Evolutionary conservation across 2,113 vertebrate genomes (phyloP), one percentile per base, ranked within the genome.

Genomic region (Lathamus discolor): DNA sequence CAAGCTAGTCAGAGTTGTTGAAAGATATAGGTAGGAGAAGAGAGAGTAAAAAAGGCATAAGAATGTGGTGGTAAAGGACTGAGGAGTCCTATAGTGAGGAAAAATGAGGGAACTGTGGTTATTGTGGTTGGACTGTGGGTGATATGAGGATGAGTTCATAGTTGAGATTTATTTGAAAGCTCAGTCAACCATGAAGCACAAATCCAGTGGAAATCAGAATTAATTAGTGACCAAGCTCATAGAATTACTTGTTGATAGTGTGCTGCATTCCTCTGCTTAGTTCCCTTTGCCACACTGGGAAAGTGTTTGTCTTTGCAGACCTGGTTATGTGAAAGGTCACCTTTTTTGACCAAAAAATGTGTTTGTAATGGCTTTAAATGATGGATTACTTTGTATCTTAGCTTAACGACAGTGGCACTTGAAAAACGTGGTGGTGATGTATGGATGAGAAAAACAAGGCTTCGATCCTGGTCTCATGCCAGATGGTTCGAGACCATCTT

Each of bases 321-420:
- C 48, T 79, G 69, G 22, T 51, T 88, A 48, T 73, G 83, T 31
- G 52, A 75, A 90, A 84, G 57, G 33, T 79, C 68, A 19, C 51
- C 22, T 92, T 92, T 86, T 86, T 82, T 82, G 66, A 88, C 88
- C 76, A 52, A 25, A 92, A 88, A 92, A 83, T 18, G 20, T 90
- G 90, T 93, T 67, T 11, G 17, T 84, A 91, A 92, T 19, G 9
- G 54, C 31, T 86, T 88, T 83, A 95, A 79, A 72, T 92, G 83
- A 88, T 31, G 22, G 44, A 82, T 94, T 86, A 48, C 17, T 75
- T 70, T 91, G n/a, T 76, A 87, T 94, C 83, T 88, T 92, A 91
- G 70, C 64, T 94, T 92, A 94, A 91, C 66, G 90, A 72, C 69
- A 92, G 82, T 95, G 90, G 86, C 73, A 86, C 80, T 94, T 92